Evolutionary conservation across 2,797 vertebrate species (phyloP), one percentile per base, ranked within the genome.

Genomic region (Myiothlypis coronata): DNA sequence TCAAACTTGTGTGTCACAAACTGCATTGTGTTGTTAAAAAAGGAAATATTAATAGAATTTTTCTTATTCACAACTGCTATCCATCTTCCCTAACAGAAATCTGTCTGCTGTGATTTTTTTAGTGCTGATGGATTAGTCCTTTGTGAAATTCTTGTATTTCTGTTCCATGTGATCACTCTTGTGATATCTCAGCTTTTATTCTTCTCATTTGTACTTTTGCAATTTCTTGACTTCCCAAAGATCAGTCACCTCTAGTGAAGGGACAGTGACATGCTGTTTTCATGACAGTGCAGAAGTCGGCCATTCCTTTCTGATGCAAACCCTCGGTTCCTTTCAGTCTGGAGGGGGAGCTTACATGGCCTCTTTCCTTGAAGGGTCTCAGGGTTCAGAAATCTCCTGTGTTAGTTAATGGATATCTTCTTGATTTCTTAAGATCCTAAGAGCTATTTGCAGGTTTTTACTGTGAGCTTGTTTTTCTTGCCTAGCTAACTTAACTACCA

Each of bases 271-370:
- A 2, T 41, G 19, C 67, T 3, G 3, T 34, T 87, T 89, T 81
- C 28, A 17, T 41, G 11, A 16, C 16, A 53, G 6, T 0, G 1
- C 11, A 74, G 60, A 78, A 83, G 21, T 44, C 0, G 0, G 11
- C 20, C 23, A 5, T 85, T 81, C 5, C 15, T 69, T 80, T 39
- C 14, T 52, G 32, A 26, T 6, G 3, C 4, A 6, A 83, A 34
- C 11, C 4, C 8, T 71, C n/a, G 6, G 4, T 61, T 80, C 28
- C 34, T 80, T 70, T 75, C 32, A 27, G 3, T 72, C 35, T 76
- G 32, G 15, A 68, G 7, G 12, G 11, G 12, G 67, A 44, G 35
- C 53, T 82, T 44, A 2, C 1, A 1, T 43, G 22, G 16, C n/a
- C 13, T 81, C 3, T 65, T 71, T 34, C 68, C 22, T 85, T 84